A percentile compares a stretch with the other conserved stretches of the same genome.
phyloP scores from a whole-genome alignment of 2,113 vertebrate species.

The Psittacus erithacus region DNA sequence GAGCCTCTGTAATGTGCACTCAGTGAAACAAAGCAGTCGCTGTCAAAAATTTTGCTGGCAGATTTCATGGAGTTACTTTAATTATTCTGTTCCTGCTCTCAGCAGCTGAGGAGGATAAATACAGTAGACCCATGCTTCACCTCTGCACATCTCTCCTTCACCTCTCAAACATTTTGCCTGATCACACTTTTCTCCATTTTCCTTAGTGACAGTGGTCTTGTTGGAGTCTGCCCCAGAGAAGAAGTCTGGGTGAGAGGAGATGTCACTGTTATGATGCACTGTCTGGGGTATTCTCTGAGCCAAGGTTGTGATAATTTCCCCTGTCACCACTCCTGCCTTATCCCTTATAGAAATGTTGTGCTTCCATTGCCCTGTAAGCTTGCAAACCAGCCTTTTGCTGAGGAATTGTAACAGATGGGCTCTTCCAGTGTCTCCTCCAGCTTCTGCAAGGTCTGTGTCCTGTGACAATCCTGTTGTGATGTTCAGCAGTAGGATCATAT shows the following conservation, averaged over 20 bases:
- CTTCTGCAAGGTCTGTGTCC: neutral
- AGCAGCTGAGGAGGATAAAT: neutral
- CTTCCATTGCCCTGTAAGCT: neutral
- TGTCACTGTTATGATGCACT: fast-evolving
- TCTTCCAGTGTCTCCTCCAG: neutral
- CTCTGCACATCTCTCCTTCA: neutral
- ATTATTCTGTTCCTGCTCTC: neutral
- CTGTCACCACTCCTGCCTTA: neutral
- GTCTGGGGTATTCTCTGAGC: neutral
- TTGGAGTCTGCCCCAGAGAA: neutral
- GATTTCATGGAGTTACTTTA: neutral
- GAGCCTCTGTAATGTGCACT: neutral
- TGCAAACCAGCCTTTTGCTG: neutral
- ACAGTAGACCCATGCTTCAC: neutral
- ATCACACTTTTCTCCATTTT: neutral
- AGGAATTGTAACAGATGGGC: neutral
- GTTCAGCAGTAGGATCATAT: neutral
- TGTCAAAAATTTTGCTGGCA: neutral
- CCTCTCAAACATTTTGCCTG: neutral
- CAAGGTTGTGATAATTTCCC: neutral
- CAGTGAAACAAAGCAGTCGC: neutral
- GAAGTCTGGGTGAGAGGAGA: neutral
- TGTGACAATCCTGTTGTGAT: neutral
- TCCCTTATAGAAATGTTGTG: neutral
- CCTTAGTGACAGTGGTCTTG: neutral